Percentiles rank a stretch among this genome's conserved stretches.
Conservation (phyloP, 2,797 vertebrate species). For the Brachymystax lenok region DNA sequence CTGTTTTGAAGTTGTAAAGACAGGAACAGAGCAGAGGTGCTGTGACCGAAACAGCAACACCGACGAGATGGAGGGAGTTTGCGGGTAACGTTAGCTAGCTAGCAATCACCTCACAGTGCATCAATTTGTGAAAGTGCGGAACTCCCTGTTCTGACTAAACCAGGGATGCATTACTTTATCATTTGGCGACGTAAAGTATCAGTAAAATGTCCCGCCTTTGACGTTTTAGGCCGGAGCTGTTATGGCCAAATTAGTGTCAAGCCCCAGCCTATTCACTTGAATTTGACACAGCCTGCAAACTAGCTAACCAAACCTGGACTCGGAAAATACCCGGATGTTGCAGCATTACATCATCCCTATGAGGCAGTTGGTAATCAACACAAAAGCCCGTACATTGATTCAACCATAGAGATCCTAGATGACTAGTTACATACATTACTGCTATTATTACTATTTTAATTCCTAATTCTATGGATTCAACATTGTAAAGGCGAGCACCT, state of each 20-base stretch:
- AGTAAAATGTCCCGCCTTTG: conserved; percentile 37
- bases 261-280: conserved; percentile 70
- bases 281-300: conserved; percentile 74
- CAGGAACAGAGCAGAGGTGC: conserved; percentile 42
- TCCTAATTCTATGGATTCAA: too few species aligned
- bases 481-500: not conserved
- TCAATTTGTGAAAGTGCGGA: conserved; percentile 68
- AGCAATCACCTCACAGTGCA: conserved; percentile 69
- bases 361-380: not conserved
- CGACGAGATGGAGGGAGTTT: conserved; percentile 54
- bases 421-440: too few species aligned
- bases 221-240: conserved; percentile 48
- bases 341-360: conserved; percentile 74
- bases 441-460: too few species aligned
- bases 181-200: conserved; percentile 51
- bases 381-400: not conserved
- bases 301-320: conserved; percentile 56
- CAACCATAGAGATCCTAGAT: not conserved
- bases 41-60: conserved; percentile 36
- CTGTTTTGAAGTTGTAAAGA: conserved; percentile 26
- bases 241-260: conserved; percentile 61
- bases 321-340: conserved; percentile 78
- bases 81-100: conserved; percentile 62
- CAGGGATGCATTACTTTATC: conserved; percentile 76
- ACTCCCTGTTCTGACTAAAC: conserved; percentile 66